phyloP scores from a whole-genome alignment of 2,888 invertebrate genomes.

The Drosophila nr. perissopoda region DNA sequence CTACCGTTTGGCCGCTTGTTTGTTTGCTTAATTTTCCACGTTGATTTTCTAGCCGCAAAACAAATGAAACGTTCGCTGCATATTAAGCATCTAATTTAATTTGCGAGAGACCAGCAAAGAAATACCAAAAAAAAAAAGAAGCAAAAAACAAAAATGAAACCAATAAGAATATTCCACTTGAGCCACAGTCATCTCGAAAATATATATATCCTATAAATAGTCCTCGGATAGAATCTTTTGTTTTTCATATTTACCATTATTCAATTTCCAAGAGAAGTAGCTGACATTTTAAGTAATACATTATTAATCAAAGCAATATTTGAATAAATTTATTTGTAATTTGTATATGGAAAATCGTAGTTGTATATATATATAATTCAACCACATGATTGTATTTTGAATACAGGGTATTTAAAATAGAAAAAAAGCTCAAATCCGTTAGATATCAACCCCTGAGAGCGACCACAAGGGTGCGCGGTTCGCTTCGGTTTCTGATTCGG shows the following conservation, averaged over 20 bases:
- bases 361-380: fast-evolving
- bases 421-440: slow-evolving; percentile 42
- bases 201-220: slow-evolving; percentile 1
- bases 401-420: slow-evolving; percentile 35
- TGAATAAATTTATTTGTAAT: not conserved
- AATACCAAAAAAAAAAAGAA: slow-evolving; percentile 11
- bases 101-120: slow-evolving; percentile 54
- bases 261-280: too few species aligned
- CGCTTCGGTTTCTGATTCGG: slow-evolving; percentile 31
- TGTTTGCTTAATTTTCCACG: slow-evolving; percentile 80
- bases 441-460: slow-evolving; percentile 43
- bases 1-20: slow-evolving; percentile 47
- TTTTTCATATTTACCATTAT: too few species aligned
- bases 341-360: not conserved
- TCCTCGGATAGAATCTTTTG: too few species aligned
- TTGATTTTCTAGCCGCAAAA: slow-evolving; percentile 82
- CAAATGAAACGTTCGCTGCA: slow-evolving; percentile 79
- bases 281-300: too few species aligned
- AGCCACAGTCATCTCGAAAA: slow-evolving; percentile 2
- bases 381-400: not conserved
- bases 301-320: not conserved
- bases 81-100: slow-evolving; percentile 79
- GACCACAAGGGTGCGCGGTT: slow-evolving; percentile 52
- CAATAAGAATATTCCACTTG: not conserved
- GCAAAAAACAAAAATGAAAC: slow-evolving; percentile 18